Percentiles rank a stretch among this genome's conserved stretches.
Conservation (phyloP, 2,113 vertebrate species). For the Xenopus borealis region DNA sequence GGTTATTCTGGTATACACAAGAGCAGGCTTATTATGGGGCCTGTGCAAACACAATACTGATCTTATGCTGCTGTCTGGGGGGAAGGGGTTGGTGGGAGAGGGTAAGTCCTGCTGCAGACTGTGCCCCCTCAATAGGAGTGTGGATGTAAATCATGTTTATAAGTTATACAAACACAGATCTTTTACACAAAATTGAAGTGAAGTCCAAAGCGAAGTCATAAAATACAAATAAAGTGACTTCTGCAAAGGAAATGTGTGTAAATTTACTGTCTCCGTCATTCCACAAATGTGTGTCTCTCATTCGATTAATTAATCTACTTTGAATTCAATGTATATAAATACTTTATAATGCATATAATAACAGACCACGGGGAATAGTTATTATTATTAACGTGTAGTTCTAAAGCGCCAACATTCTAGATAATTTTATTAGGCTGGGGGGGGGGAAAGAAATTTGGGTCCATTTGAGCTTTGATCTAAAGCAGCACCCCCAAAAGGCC, state of each 20-base stretch:
- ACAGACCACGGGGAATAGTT: no score
- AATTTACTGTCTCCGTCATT: neutral
- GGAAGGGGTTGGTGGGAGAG: neutral
- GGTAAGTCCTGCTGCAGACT: constrained; percentile 9
- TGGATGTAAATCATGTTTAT: constrained; percentile 45
- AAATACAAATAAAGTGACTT: constrained; percentile 43
- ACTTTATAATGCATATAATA: no score
- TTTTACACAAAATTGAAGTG: constrained; percentile 38
- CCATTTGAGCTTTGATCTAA: no score
- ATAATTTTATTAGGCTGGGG: no score
- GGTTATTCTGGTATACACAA: neutral
- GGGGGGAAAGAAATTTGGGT: no score
- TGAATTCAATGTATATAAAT: no score
- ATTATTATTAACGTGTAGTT: no score
- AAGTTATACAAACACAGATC: constrained; percentile 39
- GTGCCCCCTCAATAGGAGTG: constrained; percentile 28
- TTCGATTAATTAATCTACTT: no score
- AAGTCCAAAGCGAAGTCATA: constrained; percentile 32
- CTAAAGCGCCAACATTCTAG: no score
- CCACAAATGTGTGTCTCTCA: no score
- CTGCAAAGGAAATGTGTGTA: constrained; percentile 10
- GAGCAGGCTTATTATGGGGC: neutral
- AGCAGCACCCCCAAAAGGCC: no score
- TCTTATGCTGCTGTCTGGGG: constrained; percentile 27
- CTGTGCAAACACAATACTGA: constrained; percentile 16